Evolutionary conservation across 2,888 invertebrate species (phyloP).

Genomic region (Drosophila algonquin): DNA sequence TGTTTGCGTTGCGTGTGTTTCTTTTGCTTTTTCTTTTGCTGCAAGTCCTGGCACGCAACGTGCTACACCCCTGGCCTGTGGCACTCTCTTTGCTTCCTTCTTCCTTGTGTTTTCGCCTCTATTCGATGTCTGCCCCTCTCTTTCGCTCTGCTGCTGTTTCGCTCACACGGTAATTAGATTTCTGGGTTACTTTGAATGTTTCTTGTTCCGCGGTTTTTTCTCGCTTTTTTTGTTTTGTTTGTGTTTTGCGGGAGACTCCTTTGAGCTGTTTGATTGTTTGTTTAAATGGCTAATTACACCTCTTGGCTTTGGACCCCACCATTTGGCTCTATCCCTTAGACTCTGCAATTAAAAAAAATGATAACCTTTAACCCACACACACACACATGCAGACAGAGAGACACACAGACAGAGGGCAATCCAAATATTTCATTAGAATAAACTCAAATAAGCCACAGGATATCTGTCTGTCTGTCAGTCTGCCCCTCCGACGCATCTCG

Average conservation of each 20-base stretch:
- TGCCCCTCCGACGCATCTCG: slow-evolving; percentile 19
- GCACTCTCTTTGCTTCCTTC: slow-evolving; percentile 9
- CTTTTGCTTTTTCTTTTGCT: background rate
- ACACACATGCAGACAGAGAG: background rate
- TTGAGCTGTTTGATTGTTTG: slow-evolving; percentile 44
- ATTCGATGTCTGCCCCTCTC: slow-evolving; percentile 14
- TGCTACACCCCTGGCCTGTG: slow-evolving; percentile 3
- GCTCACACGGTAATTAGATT: slow-evolving; percentile 75
- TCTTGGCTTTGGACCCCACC: slow-evolving; percentile 23
- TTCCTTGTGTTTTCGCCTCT: background rate
- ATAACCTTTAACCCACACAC: slow-evolving; percentile 52
- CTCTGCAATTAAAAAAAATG: slow-evolving; percentile 65
- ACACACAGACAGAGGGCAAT: background rate
- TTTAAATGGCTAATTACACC: slow-evolving; percentile 68
- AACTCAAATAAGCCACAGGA: slow-evolving; percentile 48
- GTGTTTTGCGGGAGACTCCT: slow-evolving; percentile 1
- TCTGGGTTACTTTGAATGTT: slow-evolving; percentile 77
- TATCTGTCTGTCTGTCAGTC: slow-evolving; percentile 17
- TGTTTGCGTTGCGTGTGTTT: slow-evolving; percentile 17
- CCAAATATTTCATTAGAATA: slow-evolving; percentile 62
- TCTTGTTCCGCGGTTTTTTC: slow-evolving; percentile 35
- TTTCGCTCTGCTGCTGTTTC: slow-evolving; percentile 17
- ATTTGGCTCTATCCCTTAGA: slow-evolving; percentile 38
- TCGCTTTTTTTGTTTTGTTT: too few relatives aligned
- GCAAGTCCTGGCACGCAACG: slow-evolving; percentile 26